Base-by-base conservation (phyloP, 2,113 vertebrate genomes). In the Oceanites oceanicus region DNA sequence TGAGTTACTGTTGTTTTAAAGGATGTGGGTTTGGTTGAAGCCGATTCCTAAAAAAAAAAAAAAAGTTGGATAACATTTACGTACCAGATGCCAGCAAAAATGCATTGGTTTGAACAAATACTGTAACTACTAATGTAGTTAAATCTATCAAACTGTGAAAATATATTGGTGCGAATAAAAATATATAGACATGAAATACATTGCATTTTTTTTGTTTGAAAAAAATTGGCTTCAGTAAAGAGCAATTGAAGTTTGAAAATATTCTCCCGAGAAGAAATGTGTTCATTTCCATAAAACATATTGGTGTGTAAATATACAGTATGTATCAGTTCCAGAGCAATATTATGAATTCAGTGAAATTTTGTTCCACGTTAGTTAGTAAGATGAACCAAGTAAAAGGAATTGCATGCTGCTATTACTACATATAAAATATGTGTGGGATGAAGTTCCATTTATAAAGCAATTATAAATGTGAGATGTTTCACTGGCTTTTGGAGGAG, bases 201-300 rank as follows among this genome's bases (percentile, higher is more conserved):
- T 94, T 95, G 84, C 89, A 47, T 61, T 74, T 93, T 85, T 92
- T 92, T 95, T 77, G 56, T 91, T 96, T 89, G 67, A 74, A 92
- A 95, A 96, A 96, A 96, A 88, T 88, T 96, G 91, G 93, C 96
- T 96, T 95, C 71, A 49, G 71, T 95, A 96, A 96, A 97, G 89
- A 97, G 95, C 96, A 95, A 88, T 76, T 97, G 92, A 91, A 97
- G 95, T 97, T 97, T 94, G 96, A 96, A 97, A 97, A 96, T 97
- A 97, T 93, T 89, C 89, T 94, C 38, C 89, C 2, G 7, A 92
- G 89, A 94, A 92, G 80, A 96, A 97, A 96, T 96, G 93, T 97
- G 94, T 96, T 97, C 94, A 97, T 97, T 97, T 96, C 96, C 95
- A 96, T 97, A 97, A 97, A 96, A 91, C 96, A 97, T 96, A 96